Evolutionary conservation across 2,888 invertebrate genomes (phyloP).

Genomic region (Nemurella pictetii): DNA sequence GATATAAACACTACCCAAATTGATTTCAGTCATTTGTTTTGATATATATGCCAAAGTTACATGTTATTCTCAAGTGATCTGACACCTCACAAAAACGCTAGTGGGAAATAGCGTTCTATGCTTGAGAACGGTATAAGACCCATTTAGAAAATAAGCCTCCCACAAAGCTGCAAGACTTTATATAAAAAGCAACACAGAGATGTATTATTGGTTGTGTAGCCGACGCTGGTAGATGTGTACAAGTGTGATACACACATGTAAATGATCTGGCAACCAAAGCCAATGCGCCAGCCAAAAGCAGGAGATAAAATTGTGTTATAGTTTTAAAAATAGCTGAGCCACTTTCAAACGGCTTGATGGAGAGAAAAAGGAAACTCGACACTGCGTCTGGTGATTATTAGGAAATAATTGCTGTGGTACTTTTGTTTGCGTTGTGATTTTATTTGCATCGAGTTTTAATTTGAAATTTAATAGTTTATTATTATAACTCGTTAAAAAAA

Average conservation of each 20-base stretch:
- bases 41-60: no score
- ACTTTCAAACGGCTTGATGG: slow-evolving; percentile 4
- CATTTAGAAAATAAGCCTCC: neutral
- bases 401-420: neutral
- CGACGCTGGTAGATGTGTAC: neutral
- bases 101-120: neutral
- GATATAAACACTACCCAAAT: no score
- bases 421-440: neutral
- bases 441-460: no score
- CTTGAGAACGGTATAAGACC: neutral
- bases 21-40: no score
- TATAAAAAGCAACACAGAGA: neutral
- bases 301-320: slow-evolving; percentile 32
- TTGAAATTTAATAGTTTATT: no score
- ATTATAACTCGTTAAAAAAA: no score
- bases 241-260: slow-evolving; percentile 24
- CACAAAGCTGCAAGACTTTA: neutral
- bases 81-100: neutral
- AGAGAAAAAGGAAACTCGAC: neutral
- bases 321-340: slow-evolving; percentile 32
- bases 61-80: neutral
- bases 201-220: neutral
- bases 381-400: neutral
- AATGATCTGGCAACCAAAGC: slow-evolving; percentile 35
- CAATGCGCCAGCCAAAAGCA: slow-evolving; percentile 25